These are phyloP conservation scores for Cydia splendana DNA, from an alignment of 1,140 invertebrate species.

Conservation along the genomic window DNA sequence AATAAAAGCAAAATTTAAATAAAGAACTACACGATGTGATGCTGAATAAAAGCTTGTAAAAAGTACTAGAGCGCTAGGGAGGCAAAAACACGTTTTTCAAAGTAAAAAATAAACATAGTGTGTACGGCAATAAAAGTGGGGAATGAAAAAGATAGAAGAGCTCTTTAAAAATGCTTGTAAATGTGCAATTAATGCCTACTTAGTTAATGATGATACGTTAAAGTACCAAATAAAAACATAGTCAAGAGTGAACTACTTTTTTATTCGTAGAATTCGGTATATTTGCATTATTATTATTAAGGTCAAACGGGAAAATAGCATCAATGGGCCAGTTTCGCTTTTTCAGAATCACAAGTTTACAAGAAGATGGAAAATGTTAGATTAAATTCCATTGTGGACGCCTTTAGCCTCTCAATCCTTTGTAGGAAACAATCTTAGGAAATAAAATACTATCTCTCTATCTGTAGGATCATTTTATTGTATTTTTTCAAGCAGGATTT, in stretches of 20 bases:
- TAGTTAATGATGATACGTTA: not conserved
- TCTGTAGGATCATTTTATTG: no score
- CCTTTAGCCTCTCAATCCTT: no score
- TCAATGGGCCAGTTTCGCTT: no score
- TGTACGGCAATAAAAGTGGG: not conserved
- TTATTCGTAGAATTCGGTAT: not conserved
- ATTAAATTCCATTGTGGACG: no score
- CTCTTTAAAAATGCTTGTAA: constrained; percentile 13
- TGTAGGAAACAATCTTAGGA: no score
- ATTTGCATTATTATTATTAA: not conserved
- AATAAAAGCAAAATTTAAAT: no score
- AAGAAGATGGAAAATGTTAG: no score
- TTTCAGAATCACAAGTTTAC: no score
- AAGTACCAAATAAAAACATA: not conserved
- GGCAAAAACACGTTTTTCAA: not conserved
- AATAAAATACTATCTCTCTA: no score
- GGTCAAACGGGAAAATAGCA: no score
- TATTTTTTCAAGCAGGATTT: no score
- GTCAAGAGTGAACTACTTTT: not conserved
- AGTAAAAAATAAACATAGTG: not conserved
- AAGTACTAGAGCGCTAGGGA: not conserved
- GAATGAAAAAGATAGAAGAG: not conserved
- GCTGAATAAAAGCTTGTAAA: not conserved
- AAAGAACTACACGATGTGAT: no score
- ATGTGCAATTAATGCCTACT: constrained; percentile 3